Evolutionary conservation across 2,888 invertebrate species (phyloP).

Genomic region (Acanthoscelides obtectus): DNA sequence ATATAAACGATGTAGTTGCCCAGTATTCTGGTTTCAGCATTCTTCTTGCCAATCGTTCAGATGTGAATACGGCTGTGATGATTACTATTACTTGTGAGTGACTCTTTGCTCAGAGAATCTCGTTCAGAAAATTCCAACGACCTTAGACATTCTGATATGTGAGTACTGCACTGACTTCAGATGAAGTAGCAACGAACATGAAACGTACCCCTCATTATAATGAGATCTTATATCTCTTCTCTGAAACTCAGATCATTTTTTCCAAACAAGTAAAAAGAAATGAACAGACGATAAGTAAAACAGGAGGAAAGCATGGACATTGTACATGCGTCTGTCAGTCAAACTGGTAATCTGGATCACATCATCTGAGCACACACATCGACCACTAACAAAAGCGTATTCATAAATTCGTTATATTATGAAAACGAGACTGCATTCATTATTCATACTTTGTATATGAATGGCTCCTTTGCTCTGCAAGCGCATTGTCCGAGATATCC

Average conservation of each 20-base stretch:
- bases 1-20: no score
- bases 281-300: background rate
- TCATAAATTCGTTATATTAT: conserved; percentile 38
- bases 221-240: background rate
- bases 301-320: background rate
- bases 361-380: conserved; percentile 1
- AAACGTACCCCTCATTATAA: background rate
- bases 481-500: conserved; percentile 33
- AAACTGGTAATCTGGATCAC: background rate
- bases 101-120: no score
- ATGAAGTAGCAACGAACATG: no score
- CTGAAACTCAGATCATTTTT: background rate
- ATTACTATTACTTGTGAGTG: no score
- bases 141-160: no score
- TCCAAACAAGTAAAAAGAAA: background rate
- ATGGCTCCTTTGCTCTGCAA: conserved; percentile 28
- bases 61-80: no score
- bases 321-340: background rate
- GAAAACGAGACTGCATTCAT: conserved; percentile 34
- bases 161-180: no score
- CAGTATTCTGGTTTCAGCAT: no score
- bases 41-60: no score
- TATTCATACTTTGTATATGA: conserved; percentile 33
- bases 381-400: conserved; percentile 28
- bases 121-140: no score